phyloP scores from a whole-genome alignment of 2,797 vertebrate species.

The Lutjanus campechanus region DNA sequence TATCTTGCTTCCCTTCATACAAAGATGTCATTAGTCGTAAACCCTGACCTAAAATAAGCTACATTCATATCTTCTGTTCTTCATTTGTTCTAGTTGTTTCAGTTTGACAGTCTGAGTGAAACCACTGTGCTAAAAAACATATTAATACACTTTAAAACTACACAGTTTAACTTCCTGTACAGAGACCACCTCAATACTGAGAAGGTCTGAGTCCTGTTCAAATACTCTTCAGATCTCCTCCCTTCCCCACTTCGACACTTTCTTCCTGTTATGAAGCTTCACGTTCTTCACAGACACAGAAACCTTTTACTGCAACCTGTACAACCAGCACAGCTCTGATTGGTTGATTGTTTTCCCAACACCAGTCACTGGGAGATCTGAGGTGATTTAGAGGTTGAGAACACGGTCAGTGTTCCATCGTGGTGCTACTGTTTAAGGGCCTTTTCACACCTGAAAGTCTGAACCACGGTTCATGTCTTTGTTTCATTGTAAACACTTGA shows the following conservation, averaged over 20 bases:
- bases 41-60: slow-evolving; percentile 48
- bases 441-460: no score
- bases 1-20: slow-evolving; percentile 26
- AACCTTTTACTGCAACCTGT: not conserved
- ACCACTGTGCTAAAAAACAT: slow-evolving; percentile 29
- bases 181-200: slow-evolving; percentile 5
- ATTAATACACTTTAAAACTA: slow-evolving; percentile 53
- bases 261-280: slow-evolving; percentile 1
- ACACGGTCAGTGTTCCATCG: not conserved
- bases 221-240: slow-evolving; percentile 4
- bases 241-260: not conserved
- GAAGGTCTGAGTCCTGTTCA: slow-evolving; percentile 15
- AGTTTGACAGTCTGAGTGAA: slow-evolving; percentile 38
- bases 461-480: no score
- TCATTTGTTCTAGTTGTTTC: slow-evolving; percentile 38
- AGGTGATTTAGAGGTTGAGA: not conserved
- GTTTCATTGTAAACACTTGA: no score
- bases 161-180: slow-evolving; percentile 54
- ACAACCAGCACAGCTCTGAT: not conserved
- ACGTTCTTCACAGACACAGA: slow-evolving; percentile 7
- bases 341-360: slow-evolving; percentile 1
- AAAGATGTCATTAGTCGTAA: slow-evolving; percentile 46
- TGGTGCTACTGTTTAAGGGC: not conserved
- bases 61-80: slow-evolving; percentile 22
- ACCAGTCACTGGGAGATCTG: no score